Evolutionary conservation across 2,888 invertebrate species (phyloP), one percentile per base, ranked within the genome.

Genomic region (Kuschelorhynchus macadamiae): DNA sequence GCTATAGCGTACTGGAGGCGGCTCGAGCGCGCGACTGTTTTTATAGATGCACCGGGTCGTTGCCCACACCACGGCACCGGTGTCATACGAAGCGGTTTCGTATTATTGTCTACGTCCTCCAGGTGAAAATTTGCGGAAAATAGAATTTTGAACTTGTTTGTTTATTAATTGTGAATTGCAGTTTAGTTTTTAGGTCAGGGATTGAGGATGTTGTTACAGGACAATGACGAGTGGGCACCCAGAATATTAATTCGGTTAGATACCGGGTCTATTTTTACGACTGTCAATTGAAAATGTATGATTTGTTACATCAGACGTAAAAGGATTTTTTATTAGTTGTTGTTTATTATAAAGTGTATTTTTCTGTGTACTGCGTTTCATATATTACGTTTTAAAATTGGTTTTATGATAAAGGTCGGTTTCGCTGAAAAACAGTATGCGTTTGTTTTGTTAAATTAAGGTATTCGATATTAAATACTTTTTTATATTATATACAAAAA

Each of bases 1-100:
- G 82, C 81, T 79, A 79, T 77, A 77, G 76, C 78, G 73, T 77
- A 81, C 80, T 81, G 78, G 73, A 75, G 74, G 73, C 70, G 70
- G 59, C 57, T 41, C 66, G 57, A 49, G 30, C 41, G 50, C 67
- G 69, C 52, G 30, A 64, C 68, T 61, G 66, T 59, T 73, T 77
- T 71, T 77, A 76, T 77, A 77, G 71, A 62, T 68, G 63, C 44
- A 52, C 59, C 53, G 52, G 68, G 68, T 68, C 68, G 68, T 53
- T 62, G 62, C 68, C 68, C 68, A 68, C 68, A 56, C 61, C 67
- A 61, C 62, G 62, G 16, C 16, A 41, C 59, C 59, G 59, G 61
- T 62, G 55, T 67, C 59, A 66, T 52, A 60, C 59, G 66, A 55
- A 65, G 53, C 59, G 53, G 53, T 66, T 53, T 60, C 60, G 42